phyloP scores from a whole-genome alignment of 2,888 invertebrate genomes.

The Calliphora vomitoria region DNA sequence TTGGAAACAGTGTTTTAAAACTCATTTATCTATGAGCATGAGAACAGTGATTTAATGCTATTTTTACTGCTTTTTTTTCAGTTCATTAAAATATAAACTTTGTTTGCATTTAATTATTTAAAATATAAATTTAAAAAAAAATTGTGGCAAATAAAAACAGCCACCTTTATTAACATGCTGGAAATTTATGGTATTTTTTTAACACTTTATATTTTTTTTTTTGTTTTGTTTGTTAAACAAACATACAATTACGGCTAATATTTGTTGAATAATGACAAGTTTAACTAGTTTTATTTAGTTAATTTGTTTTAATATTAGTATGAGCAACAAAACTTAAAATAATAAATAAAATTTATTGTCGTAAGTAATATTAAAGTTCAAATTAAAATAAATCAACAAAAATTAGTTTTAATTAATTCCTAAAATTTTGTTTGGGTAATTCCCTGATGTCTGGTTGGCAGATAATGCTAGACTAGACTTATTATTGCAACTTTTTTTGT shows the following conservation, averaged over 20 bases:
- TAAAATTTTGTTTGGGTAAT: slow-evolving; percentile 15
- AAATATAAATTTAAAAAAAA: too few relatives aligned
- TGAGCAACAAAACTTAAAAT: not conserved
- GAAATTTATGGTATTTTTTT: not conserved
- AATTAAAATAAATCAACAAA: not conserved
- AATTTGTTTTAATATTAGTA: slow-evolving; percentile 12
- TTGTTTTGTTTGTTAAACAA: not conserved
- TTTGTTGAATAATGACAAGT: slow-evolving; percentile 25
- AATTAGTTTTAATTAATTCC: not conserved
- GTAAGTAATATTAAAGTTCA: not conserved
- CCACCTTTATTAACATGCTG: not conserved
- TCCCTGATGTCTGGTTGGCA: not conserved
- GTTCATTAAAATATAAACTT: not conserved
- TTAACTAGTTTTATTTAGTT: slow-evolving; percentile 37
- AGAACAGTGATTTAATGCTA: not conserved
- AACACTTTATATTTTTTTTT: not conserved
- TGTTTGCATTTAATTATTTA: too few relatives aligned
- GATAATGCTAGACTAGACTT: not conserved
- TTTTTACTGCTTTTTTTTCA: not conserved
- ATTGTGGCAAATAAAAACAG: not conserved
- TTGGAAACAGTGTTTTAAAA: not conserved
- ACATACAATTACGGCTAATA: not conserved
- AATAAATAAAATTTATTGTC: not conserved
- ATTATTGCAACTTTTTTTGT: not conserved
- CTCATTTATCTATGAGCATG: not conserved